These are phyloP conservation scores for Eristalis arbustorum DNA, from an alignment of 2,888 invertebrate species.

Conservation along the genomic window DNA sequence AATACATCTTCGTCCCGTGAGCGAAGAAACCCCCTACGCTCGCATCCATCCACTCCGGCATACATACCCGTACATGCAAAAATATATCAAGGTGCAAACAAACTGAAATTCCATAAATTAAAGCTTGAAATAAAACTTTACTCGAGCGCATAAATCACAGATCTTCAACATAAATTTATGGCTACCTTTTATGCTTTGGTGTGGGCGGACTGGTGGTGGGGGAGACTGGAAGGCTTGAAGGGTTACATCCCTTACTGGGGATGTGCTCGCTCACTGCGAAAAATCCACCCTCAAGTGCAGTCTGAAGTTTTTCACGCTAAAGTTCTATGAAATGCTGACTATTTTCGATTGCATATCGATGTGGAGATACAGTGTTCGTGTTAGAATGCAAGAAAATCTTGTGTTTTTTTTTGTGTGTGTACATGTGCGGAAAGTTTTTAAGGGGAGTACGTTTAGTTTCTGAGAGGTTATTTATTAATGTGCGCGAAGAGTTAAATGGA, in stretches of 20 bases:
- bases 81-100: conserved; percentile 48
- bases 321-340: conserved; percentile 42
- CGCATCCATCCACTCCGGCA: neutral
- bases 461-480: conserved; percentile 61
- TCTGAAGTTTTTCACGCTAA: conserved; percentile 45
- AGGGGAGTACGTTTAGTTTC: conserved; percentile 39
- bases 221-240: conserved; percentile 26
- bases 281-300: conserved; percentile 56
- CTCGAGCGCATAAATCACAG: conserved; percentile 78
- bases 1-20: too few relatives aligned
- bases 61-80: neutral
- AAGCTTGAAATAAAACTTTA: conserved; percentile 76
- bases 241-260: conserved; percentile 37
- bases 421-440: neutral
- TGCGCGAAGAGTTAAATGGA: conserved; percentile 17
- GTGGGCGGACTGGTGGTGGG: neutral
- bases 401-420: conserved; percentile 17
- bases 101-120: conserved; percentile 69
- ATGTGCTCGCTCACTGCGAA: conserved; percentile 2
- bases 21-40: neutral
- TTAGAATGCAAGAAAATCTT: neutral
- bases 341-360: conserved; percentile 66
- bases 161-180: conserved; percentile 80
- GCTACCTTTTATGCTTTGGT: conserved; percentile 74
- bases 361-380: conserved; percentile 27